Evolutionary conservation across 2,888 invertebrate genomes (phyloP).

Genomic region (Eupithecia inturbata): DNA sequence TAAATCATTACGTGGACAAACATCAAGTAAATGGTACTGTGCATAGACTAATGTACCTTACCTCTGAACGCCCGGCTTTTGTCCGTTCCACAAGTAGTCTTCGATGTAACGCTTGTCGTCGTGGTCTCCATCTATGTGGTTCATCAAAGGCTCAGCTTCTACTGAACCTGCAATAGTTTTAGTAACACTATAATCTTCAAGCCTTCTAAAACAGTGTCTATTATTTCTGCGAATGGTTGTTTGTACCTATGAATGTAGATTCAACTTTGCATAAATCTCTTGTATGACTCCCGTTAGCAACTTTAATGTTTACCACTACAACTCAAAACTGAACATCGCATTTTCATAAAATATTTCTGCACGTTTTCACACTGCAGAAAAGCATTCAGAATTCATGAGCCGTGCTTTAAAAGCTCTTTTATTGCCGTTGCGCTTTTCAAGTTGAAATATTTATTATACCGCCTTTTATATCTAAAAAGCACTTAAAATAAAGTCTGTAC

Average conservation of each 20-base stretch:
- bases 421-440: constrained; percentile 28
- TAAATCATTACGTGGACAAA: constrained; percentile 35
- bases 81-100: constrained; percentile 80
- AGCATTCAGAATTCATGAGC: constrained; percentile 36
- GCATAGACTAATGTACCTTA: constrained; percentile 46
- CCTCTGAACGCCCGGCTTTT: constrained; percentile 80
- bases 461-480: constrained; percentile 14
- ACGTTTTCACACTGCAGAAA: constrained; percentile 17
- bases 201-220: not conserved
- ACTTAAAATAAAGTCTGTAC: constrained; percentile 4
- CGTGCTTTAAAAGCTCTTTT: constrained; percentile 25
- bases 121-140: constrained; percentile 85
- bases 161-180: constrained; percentile 78
- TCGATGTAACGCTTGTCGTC: constrained; percentile 80
- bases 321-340: constrained; percentile 14
- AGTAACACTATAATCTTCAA: not conserved
- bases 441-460: constrained; percentile 28
- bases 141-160: constrained; percentile 90
- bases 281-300: constrained; percentile 8
- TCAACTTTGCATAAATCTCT: constrained; percentile 17
- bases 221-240: not conserved
- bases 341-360: constrained; percentile 27
- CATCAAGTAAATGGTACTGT: not conserved
- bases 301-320: constrained; percentile 9
- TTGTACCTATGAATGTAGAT: not conserved